Conservation (phyloP, 1,140 invertebrate species). For the Diorhabda sublineata region DNA sequence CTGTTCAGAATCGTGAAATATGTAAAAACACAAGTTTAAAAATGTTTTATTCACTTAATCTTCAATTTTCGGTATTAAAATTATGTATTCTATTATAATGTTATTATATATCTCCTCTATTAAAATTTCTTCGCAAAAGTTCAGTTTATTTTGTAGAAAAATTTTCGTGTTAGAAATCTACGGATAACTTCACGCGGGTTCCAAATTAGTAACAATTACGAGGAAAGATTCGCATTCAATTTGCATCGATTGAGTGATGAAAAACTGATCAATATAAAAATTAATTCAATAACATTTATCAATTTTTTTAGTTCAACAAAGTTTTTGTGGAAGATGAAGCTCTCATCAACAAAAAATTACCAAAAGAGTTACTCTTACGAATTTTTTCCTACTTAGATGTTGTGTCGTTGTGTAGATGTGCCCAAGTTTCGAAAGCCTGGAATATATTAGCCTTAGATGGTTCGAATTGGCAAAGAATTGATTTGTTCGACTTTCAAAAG, state of each 20-base stretch:
- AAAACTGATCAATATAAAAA: no score
- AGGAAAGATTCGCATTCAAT: background rate
- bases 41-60: no score
- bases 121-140: no score
- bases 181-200: no score
- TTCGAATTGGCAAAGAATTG: conserved; percentile 98
- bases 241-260: no score
- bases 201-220: background rate
- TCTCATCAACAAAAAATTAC: conserved; percentile 92
- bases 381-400: conserved; percentile 99
- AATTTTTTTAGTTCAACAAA: conserved; percentile 40
- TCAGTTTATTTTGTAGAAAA: no score
- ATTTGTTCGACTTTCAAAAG: conserved; percentile 96
- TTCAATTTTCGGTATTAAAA: no score
- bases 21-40: no score
- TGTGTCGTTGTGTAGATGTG: conserved; percentile 94
- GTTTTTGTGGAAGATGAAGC: conserved; percentile 69
- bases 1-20: no score
- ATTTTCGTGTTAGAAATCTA: no score
- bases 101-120: no score
- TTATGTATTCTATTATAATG: no score
- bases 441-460: conserved; percentile 96
- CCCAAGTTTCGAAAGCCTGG: conserved; percentile 95
- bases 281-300: background rate
- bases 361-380: conserved; percentile 89